These are phyloP conservation scores for Drosophila nr. perissopoda DNA, from an alignment of 2,888 invertebrate species.

Conservation along the genomic window DNA sequence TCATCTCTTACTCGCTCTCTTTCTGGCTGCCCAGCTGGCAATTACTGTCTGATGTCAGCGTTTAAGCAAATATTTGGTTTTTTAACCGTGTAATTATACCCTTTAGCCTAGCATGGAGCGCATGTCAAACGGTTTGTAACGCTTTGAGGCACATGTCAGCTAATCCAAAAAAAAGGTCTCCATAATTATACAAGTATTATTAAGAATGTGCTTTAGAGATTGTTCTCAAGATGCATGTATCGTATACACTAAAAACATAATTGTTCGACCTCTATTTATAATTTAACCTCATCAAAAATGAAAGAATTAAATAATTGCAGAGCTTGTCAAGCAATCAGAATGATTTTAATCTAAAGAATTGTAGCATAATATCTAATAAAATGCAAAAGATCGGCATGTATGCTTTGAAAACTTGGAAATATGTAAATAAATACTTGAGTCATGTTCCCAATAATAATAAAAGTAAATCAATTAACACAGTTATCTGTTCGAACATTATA, in stretches of 20 bases:
- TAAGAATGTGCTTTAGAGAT: not conserved
- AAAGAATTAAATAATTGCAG: not conserved
- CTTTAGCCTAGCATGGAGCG: slow-evolving; percentile 11
- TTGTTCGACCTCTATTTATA: not conserved
- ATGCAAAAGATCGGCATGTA: not conserved
- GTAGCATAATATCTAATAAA: not conserved
- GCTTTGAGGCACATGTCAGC: slow-evolving; percentile 9
- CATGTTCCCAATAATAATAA: not conserved
- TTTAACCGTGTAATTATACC: slow-evolving; percentile 77
- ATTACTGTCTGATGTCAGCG: slow-evolving; percentile 73
- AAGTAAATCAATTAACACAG: not conserved
- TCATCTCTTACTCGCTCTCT: not conserved
- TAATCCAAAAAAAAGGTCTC: not conserved
- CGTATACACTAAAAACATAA: not conserved
- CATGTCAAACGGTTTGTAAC: slow-evolving; percentile 26
- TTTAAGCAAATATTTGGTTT: slow-evolving; percentile 73
- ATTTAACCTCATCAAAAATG: not conserved
- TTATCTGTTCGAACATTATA: not conserved
- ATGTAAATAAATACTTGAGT: not conserved
- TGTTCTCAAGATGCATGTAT: not conserved
- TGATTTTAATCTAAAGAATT: not conserved
- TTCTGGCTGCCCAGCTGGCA: slow-evolving; percentile 28
- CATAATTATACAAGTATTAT: not conserved
- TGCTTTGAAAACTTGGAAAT: not conserved
- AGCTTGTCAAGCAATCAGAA: not conserved